A percentile compares a stretch with the other conserved stretches of the same genome.
phyloP scores from a whole-genome alignment of 2,113 vertebrate species.

The Festucalex cinctus region DNA sequence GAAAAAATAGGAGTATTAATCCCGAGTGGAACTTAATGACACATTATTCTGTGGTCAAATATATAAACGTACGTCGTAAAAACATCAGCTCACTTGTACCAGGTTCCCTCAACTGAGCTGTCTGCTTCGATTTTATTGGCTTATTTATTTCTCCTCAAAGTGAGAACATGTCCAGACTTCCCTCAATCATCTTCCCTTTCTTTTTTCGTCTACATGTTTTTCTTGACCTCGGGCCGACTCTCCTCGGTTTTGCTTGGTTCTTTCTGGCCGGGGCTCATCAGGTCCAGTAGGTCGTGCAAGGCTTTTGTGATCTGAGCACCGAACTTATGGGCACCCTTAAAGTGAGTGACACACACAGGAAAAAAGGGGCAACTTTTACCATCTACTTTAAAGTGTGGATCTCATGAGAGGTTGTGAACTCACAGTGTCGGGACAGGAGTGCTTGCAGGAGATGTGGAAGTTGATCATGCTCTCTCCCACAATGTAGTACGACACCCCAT shows the following conservation, averaged over 20 bases:
- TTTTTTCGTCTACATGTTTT: constrained; percentile 44
- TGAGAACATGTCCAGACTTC: neutral
- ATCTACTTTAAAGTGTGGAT: neutral
- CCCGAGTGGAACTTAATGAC: neutral
- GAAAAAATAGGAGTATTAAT: constrained; percentile 2
- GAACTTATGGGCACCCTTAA: constrained; percentile 78
- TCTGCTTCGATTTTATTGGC: neutral
- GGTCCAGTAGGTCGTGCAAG: constrained; percentile 72
- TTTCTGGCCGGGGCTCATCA: constrained; percentile 66
- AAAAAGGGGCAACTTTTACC: neutral
- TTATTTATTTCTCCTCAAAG: neutral
- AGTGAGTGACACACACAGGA: neutral
- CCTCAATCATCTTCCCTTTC: neutral
- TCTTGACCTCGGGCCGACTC: constrained; percentile 48
- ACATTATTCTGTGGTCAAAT: constrained; percentile 11
- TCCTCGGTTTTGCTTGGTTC: constrained; percentile 56
- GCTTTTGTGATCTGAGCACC: constrained; percentile 75
- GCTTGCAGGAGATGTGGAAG: constrained; percentile 86
- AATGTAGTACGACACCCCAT: constrained; percentile 83
- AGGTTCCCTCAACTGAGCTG: neutral
- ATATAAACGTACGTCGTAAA: constrained; percentile 29
- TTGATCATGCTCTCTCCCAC: constrained; percentile 79
- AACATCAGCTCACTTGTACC: constrained; percentile 6
- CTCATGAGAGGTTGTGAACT: constrained; percentile 31
- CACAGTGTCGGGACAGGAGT: constrained; percentile 83